These are phyloP conservation scores for Andrena flavipes DNA, from an alignment of 2,888 invertebrate genomes.

Conservation along the genomic window DNA sequence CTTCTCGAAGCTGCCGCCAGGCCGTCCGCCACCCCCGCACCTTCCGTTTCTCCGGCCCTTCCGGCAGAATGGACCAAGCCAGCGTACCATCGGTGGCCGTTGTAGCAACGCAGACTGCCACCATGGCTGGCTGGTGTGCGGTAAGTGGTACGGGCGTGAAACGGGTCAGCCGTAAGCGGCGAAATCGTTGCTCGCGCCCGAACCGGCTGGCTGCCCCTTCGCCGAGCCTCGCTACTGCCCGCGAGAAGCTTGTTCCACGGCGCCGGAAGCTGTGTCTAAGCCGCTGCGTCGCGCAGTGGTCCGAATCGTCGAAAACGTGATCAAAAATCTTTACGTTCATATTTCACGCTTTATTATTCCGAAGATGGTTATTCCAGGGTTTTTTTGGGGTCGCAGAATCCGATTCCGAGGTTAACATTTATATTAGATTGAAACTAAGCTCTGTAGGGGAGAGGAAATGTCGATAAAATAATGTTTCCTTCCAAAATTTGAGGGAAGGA, in stretches of 20 bases:
- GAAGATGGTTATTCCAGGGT: too few relatives aligned
- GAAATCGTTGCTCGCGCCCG: constrained; percentile 64
- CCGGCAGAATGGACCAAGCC: constrained; percentile 35
- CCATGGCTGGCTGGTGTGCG: constrained; percentile 50
- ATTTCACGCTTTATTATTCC: too few relatives aligned
- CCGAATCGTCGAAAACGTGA: too few relatives aligned
- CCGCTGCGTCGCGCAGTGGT: too few relatives aligned
- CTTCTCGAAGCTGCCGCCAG: constrained; percentile 21
- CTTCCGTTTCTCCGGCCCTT: constrained; percentile 47
- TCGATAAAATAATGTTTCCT: too few relatives aligned
- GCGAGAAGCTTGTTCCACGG: neutral
- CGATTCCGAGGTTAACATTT: too few relatives aligned
- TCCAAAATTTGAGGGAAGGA: too few relatives aligned
- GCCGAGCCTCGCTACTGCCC: neutral
- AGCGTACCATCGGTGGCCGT: constrained; percentile 47
- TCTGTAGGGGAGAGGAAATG: too few relatives aligned
- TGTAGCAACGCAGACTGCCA: constrained; percentile 46
- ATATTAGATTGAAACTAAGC: too few relatives aligned
- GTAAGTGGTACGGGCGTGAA: constrained; percentile 71
- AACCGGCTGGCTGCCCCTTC: constrained; percentile 24
- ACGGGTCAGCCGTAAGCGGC: constrained; percentile 74
- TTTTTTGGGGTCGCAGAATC: too few relatives aligned
- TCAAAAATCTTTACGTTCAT: too few relatives aligned
- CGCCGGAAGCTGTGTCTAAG: neutral
- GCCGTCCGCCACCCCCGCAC: constrained; percentile 15